Percentiles rank a stretch among this genome's conserved stretches.
These are phyloP conservation scores for Chrysaora quinquecirrha DNA, from an alignment of 30 jellyfish, hydroid and myxozoan genomes.

Conservation along the genomic window DNA sequence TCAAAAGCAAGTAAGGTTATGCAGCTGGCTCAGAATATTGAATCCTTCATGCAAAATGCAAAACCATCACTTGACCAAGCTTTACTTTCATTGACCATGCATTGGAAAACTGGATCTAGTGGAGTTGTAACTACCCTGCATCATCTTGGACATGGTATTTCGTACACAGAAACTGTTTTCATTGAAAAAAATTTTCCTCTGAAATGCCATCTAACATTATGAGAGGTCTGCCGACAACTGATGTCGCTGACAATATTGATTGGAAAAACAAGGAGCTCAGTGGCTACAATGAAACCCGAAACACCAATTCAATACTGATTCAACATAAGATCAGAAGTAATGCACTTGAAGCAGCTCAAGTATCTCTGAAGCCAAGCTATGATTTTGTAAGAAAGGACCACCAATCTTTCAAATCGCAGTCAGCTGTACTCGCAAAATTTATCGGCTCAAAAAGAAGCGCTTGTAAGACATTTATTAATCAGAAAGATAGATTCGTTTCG, in stretches of 20 bases:
- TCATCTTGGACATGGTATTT: constrained; percentile 53
- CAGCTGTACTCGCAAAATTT: constrained; percentile 4
- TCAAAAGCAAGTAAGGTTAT: constrained; percentile 39
- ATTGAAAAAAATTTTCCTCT: constrained; percentile 41
- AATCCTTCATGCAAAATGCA: constrained; percentile 51
- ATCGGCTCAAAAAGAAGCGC: constrained; percentile 29
- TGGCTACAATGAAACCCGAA: constrained; percentile 52
- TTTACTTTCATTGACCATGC: constrained; percentile 64
- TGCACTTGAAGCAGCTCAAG: constrained; percentile 40
- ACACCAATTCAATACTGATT: constrained; percentile 54
- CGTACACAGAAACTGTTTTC: constrained; percentile 55
- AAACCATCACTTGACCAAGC: constrained; percentile 57
- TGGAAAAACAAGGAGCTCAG: constrained; percentile 61
- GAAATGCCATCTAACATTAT: constrained; percentile 49
- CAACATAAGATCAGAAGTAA: constrained; percentile 41
- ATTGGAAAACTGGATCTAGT: constrained; percentile 57
- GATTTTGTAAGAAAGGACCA: constrained; percentile 62
- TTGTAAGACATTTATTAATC: constrained; percentile 35
- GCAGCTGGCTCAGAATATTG: constrained; percentile 64
- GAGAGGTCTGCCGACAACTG: constrained; percentile 51
- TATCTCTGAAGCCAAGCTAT: constrained; percentile 37
- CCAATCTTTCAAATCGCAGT: constrained; percentile 47
- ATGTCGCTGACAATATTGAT: constrained; percentile 44
- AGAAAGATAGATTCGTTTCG: constrained; percentile 15
- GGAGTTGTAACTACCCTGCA: constrained; percentile 55